phyloP scores from a whole-genome alignment of 2,888 invertebrate genomes.

The Poecilobothrus nobilitatus region DNA sequence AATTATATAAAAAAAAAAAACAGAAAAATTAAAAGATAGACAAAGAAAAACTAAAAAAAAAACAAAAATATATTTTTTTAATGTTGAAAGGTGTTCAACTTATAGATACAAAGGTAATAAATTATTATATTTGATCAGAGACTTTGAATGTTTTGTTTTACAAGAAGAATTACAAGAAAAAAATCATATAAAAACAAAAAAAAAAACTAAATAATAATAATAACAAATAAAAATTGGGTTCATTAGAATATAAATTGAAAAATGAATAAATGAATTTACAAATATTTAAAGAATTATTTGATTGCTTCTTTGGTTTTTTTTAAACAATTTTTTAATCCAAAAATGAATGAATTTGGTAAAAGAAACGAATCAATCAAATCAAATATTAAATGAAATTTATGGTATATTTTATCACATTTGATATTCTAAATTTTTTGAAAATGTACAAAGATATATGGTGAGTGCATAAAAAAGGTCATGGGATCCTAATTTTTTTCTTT shows the following conservation, averaged over 20 bases:
- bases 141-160: not conserved
- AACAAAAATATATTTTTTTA: not conserved
- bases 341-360: too few species aligned
- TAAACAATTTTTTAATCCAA: not conserved
- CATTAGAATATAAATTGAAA: not conserved
- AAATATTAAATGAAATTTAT: not conserved
- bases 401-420: not conserved
- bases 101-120: constrained; percentile 6
- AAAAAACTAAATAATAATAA: not conserved
- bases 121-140: not conserved
- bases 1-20: too few species aligned
- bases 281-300: not conserved
- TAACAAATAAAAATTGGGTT: not conserved
- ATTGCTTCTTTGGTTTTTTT: too few species aligned
- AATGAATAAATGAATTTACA: not conserved
- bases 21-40: too few species aligned
- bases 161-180: not conserved
- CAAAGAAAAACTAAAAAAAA: too few species aligned
- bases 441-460: too few species aligned
- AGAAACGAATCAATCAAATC: not conserved
- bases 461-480: not conserved
- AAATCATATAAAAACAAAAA: not conserved
- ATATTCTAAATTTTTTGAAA: too few species aligned
- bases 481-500: not conserved
- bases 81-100: constrained; percentile 6